Base-by-base conservation (phyloP, 2,888 invertebrate genomes). In the Cephus pulcher region DNA sequence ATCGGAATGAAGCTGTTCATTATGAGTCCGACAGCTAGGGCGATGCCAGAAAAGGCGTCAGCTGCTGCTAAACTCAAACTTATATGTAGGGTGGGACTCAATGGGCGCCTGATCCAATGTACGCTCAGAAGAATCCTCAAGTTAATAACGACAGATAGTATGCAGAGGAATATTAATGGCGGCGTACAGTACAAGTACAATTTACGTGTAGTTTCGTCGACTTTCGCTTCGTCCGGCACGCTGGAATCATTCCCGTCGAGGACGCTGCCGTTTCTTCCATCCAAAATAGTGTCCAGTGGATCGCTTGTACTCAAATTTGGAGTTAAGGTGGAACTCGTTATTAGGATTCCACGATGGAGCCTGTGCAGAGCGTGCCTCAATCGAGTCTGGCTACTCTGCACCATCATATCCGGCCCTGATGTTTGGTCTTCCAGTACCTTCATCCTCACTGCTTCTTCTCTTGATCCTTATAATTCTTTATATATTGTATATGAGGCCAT, bases 1-100 rank as follows among this genome's bases (percentile, higher is more conserved):
- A 85, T 86, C 0, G 93, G 93, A 68, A 94, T 88, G 69, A 93
- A 91, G 82, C 93, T 93, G 89, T 94, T 94, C 83, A 94, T 88
- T 75, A 94, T 88, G 15, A 94, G 87, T 9, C 93, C 93, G 1
- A 92, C 82, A 1, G 93, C 94, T 70, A 94, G 88, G 71, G 93
- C 89, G 34, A 92, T 86, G 4, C 94, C 93, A 12, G 94, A 93
- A 82, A 93, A 92, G 0, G 93, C 93, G 86, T 94, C 94, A 0
- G 94, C 94, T 1, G 93, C 93, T 4, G 94, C 94, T 74, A 95
- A 88, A 82, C 94, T 94, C 32, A 94, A 88, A 82, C 93, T 94
- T 78, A 94, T 93, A 83, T 93, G 92, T n/a, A 94, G 87, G 3
- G 94, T 94, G 1, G 94, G 93, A 1, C 94, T 93, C 83, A 94